phyloP scores from a whole-genome alignment of 2,113 vertebrate species.

The Oceanites oceanicus region DNA sequence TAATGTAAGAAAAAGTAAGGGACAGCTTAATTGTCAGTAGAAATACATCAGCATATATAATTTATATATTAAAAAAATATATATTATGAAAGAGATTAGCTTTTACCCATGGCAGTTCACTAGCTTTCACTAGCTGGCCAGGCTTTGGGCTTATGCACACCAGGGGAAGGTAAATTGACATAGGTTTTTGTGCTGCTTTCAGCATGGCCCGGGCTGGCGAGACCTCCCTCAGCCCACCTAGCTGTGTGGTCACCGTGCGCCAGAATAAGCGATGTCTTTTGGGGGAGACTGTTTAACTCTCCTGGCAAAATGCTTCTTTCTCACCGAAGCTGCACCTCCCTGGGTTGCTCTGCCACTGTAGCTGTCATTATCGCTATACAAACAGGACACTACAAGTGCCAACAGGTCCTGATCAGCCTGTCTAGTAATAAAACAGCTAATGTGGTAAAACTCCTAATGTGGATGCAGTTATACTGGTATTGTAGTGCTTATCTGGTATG shows the following conservation, averaged over 20 bases:
- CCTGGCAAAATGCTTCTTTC: neutral
- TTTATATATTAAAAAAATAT: neutral
- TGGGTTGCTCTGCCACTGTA: neutral
- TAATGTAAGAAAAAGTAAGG: neutral
- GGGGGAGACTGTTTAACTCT: neutral
- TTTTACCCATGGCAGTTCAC: neutral
- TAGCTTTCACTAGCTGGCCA: neutral
- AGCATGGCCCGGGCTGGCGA: neutral
- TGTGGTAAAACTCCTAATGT: neutral
- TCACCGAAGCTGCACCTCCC: neutral
- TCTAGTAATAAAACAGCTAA: slow-evolving; percentile 21
- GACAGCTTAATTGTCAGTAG: neutral
- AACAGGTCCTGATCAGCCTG: slow-evolving; percentile 37
- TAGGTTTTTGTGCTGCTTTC: neutral
- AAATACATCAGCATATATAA: neutral
- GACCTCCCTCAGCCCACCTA: neutral
- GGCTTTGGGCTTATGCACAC: neutral
- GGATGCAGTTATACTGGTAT: slow-evolving; percentile 56
- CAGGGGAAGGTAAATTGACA: neutral
- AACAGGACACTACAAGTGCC: slow-evolving; percentile 36
- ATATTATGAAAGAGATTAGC: neutral
- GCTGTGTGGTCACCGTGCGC: rapidly evolving
- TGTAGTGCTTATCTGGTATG: slow-evolving; percentile 14
- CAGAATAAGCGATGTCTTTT: neutral
- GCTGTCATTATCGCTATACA: neutral